These are phyloP conservation scores for Octopus sinensis DNA, from an alignment of 1,140 invertebrate species.

Conservation along the genomic window DNA sequence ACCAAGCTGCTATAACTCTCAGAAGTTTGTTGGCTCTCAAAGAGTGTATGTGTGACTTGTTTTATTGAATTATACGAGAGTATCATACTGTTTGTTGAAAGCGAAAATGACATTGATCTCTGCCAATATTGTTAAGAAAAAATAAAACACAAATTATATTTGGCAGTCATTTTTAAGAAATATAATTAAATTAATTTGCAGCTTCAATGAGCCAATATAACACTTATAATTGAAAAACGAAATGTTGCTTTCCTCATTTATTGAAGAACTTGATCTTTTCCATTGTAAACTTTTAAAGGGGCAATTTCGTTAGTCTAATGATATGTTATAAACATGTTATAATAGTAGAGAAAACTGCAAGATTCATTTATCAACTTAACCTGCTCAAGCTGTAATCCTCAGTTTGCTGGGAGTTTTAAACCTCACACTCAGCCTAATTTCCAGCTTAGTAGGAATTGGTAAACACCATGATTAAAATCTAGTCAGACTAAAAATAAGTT, in stretches of 20 bases:
- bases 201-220: neutral
- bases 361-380: neutral
- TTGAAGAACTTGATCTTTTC: neutral
- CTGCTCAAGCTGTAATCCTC: neutral
- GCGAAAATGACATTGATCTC: neutral
- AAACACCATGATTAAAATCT: too few relatives aligned
- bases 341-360: neutral
- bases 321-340: neutral
- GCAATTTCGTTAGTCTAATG: neutral
- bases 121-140: neutral
- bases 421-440: too few relatives aligned
- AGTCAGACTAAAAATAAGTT: too few relatives aligned
- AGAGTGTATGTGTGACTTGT: neutral
- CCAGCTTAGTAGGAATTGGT: too few relatives aligned
- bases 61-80: neutral
- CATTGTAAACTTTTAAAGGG: neutral
- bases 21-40: constrained; percentile 1
- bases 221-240: neutral
- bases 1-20: neutral
- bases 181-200: neutral
- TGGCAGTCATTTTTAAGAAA: neutral
- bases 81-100: neutral
- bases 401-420: neutral
- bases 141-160: neutral
- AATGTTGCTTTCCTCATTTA: neutral